Evolutionary conservation across 2,797 vertebrate species (phyloP), one percentile per base, ranked within the genome.

Genomic region (Lepus townsendii): DNA sequence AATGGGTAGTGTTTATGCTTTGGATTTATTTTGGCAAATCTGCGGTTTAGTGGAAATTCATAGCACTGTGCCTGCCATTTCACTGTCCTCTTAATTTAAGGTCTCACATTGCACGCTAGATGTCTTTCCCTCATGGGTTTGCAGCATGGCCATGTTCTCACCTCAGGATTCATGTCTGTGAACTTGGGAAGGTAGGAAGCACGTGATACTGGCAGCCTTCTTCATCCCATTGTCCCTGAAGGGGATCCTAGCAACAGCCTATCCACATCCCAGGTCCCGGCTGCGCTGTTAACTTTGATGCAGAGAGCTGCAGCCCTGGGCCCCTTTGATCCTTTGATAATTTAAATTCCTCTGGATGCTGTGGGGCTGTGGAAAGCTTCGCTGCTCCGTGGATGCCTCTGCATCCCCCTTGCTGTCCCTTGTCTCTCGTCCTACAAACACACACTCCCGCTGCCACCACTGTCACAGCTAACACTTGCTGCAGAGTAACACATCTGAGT

Each of bases 11-110:
- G 88, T 68, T 68, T 87, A 30, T 62, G 30, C 4, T 26, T 88
- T 88, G 11, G n/a, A 2, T 73, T 77, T 91, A 68, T 92, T 92
- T 72, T 35, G 68, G 78, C 27, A 92, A 73, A 73, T 83, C 50
- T 68, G 66, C 90, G 38, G 17, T 57, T 69, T 82, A 68, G 30
- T 63, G 47, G 90, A 93, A 93, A 5, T 22, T 4, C 10, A 2
- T 5, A 13, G 20, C 20, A 60, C 8, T 50, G 47, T 24, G 17
- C 76, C 12, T 72, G 16, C 22, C 54, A 30, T 14, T 78, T 65
- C 76, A 47, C 66, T 79, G 84, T 62, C 16, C 0, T 83, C 88
- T 50, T 65, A 32, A 14, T 22, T 24, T 63, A 47, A 68, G 68
- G 42, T 42, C n/a, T 52, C 11, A 0, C 7, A 12, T 9, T 47